These are phyloP conservation scores for Heteronetta atricapilla DNA, from an alignment of 2,113 vertebrate species.

Conservation along the genomic window DNA sequence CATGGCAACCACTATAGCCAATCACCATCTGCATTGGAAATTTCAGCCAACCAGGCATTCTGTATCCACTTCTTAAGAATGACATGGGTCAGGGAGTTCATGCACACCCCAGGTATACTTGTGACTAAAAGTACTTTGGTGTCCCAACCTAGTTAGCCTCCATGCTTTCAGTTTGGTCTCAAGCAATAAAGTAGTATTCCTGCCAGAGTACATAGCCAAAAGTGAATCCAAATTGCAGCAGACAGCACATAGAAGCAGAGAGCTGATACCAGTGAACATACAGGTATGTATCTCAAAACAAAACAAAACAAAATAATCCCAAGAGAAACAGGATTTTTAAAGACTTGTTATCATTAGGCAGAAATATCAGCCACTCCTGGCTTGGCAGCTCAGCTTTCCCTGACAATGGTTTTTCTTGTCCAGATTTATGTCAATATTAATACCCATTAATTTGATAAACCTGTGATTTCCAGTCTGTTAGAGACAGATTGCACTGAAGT, in stretches of 20 bases:
- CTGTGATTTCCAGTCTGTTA: conserved; percentile 3
- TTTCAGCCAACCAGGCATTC: not conserved
- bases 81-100: not conserved
- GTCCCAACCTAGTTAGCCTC: not conserved
- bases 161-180: not conserved
- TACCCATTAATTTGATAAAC: conserved; percentile 13
- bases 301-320: not conserved
- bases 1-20: not conserved
- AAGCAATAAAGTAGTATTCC: not conserved
- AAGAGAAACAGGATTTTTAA: not conserved
- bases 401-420: not conserved
- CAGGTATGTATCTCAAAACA: not conserved
- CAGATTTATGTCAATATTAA: conserved; percentile 24
- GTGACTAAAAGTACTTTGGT: not conserved
- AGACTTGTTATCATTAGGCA: not conserved
- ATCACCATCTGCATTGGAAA: accelerated
- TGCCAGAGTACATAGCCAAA: not conserved
- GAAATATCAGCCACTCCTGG: not conserved
- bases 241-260: not conserved
- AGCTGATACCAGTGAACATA: not conserved
- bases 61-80: not conserved
- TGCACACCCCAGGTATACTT: not conserved
- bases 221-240: not conserved
- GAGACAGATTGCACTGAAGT: not conserved
- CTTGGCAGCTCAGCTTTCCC: not conserved